These are phyloP conservation scores for Hololepta plana DNA, from an alignment of 2,888 invertebrate genomes.

Conservation along the genomic window DNA sequence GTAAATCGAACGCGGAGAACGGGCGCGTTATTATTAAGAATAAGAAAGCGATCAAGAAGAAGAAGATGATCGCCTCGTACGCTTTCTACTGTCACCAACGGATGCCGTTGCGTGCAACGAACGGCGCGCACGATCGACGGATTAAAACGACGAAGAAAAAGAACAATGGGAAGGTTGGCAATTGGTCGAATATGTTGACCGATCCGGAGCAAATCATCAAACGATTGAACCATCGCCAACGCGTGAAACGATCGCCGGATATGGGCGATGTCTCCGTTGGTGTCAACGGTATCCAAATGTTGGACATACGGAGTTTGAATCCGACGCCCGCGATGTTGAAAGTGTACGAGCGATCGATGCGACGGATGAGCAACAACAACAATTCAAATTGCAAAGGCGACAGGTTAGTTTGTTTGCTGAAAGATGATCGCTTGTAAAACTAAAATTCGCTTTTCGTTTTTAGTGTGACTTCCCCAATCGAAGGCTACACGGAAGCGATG, in stretches of 20 bases:
- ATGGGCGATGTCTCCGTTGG: slow-evolving; percentile 23
- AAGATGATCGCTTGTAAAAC: too few relatives aligned
- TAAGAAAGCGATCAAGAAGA: slow-evolving; percentile 17
- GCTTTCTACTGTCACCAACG: slow-evolving; percentile 29
- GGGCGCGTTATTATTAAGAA: slow-evolving; percentile 25
- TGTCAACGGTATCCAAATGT: slow-evolving; percentile 28
- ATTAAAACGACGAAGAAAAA: slow-evolving; percentile 29
- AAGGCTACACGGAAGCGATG: slow-evolving; percentile 39
- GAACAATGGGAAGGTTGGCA: slow-evolving; percentile 33
- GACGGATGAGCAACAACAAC: slow-evolving; percentile 15
- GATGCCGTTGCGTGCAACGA: slow-evolving; percentile 37
- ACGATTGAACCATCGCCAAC: slow-evolving; percentile 25
- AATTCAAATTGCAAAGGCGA: slow-evolving; percentile 15
- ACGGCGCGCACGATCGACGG: slow-evolving; percentile 38
- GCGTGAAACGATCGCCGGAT: slow-evolving; percentile 29
- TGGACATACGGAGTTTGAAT: slow-evolving; percentile 32
- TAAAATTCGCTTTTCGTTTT: slow-evolving; percentile 5
- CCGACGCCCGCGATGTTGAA: slow-evolving; percentile 59
- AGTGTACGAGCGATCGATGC: slow-evolving; percentile 30
- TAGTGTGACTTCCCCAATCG: slow-evolving; percentile 14
- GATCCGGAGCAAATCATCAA: slow-evolving; percentile 45
- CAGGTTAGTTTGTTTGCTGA: too few relatives aligned
- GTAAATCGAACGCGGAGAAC: too few relatives aligned
- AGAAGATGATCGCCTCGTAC: slow-evolving; percentile 10
- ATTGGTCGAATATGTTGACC: slow-evolving; percentile 48